Conservation (phyloP, 92 coral and sea anemone species). For the Chrysogorgia sp. region DNA sequence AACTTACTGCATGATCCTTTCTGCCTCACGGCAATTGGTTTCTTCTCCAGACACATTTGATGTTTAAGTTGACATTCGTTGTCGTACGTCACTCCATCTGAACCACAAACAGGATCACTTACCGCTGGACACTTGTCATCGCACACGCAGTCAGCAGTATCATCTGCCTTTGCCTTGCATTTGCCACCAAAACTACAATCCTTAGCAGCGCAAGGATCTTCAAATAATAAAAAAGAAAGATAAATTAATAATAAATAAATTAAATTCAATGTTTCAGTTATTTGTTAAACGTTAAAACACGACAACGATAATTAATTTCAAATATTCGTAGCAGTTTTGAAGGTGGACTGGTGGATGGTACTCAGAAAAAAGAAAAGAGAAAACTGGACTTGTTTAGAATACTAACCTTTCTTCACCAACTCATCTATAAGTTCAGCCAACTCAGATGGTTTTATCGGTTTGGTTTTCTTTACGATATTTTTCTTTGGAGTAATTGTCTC, state of each 20-base stretch:
- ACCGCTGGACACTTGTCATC: background rate
- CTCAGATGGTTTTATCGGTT: constrained; percentile 60
- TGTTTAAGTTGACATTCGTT: constrained; percentile 68
- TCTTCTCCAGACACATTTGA: constrained; percentile 56
- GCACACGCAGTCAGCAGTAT: constrained; percentile 15
- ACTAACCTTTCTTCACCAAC: constrained; percentile 71
- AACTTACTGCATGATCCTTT: constrained; percentile 75
- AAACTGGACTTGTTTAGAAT: background rate
- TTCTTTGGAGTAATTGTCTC: constrained; percentile 53
- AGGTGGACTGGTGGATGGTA: too few species aligned
- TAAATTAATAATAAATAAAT: background rate
- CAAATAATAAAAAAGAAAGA: background rate
- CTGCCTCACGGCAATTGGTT: constrained; percentile 43
- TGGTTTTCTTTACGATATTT: constrained; percentile 64
- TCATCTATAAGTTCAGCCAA: constrained; percentile 65
- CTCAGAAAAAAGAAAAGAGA: too few species aligned
- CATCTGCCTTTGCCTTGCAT: constrained; percentile 16
- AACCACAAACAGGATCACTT: constrained; percentile 72
- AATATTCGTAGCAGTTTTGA: too few species aligned
- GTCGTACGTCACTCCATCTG: constrained; percentile 60
- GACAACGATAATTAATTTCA: too few species aligned
- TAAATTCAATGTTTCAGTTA: too few species aligned
- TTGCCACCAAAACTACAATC: constrained; percentile 15
- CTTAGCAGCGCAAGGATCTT: constrained; percentile 42
- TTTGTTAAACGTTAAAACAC: too few species aligned